Evolutionary conservation across 2,888 invertebrate genomes (phyloP).

Genomic region (Dexiosoma caninum): DNA sequence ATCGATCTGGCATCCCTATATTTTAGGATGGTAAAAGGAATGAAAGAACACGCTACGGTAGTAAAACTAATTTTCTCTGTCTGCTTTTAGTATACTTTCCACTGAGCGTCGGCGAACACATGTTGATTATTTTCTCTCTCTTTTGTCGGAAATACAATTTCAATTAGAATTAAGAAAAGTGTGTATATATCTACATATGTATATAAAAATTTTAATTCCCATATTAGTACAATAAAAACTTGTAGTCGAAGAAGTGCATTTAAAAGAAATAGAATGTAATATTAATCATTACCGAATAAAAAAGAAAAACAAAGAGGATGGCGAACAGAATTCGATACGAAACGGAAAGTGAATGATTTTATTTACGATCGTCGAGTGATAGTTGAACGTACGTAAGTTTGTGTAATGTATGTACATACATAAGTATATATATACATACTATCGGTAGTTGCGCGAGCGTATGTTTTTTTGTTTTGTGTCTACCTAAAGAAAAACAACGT

Average conservation of each 20-base stretch:
- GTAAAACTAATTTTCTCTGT: background rate
- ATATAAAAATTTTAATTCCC: background rate
- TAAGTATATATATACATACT: background rate
- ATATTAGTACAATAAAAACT: slow-evolving; percentile 26
- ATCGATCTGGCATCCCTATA: background rate
- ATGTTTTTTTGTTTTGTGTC: background rate
- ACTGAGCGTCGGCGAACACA: slow-evolving; percentile 38
- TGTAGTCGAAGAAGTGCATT: slow-evolving; percentile 41
- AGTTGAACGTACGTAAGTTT: slow-evolving; percentile 37
- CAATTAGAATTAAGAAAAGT: background rate
- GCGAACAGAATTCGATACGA: slow-evolving; percentile 24
- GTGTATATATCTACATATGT: background rate
- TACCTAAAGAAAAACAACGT: slow-evolving; percentile 26
- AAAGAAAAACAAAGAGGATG: slow-evolving; percentile 8
- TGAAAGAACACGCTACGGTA: background rate
- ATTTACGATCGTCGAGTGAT: slow-evolving; percentile 38
- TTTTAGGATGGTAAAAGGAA: background rate
- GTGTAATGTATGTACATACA: background rate
- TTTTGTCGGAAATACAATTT: background rate
- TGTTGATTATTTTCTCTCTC: background rate
- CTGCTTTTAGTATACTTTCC: slow-evolving; percentile 46
- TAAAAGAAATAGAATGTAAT: slow-evolving; percentile 30
- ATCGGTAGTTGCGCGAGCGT: background rate
- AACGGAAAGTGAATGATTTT: slow-evolving; percentile 58
- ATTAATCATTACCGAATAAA: background rate